Conservation (phyloP, 2,888 invertebrate genomes). For the Epicampocera succincta region DNA sequence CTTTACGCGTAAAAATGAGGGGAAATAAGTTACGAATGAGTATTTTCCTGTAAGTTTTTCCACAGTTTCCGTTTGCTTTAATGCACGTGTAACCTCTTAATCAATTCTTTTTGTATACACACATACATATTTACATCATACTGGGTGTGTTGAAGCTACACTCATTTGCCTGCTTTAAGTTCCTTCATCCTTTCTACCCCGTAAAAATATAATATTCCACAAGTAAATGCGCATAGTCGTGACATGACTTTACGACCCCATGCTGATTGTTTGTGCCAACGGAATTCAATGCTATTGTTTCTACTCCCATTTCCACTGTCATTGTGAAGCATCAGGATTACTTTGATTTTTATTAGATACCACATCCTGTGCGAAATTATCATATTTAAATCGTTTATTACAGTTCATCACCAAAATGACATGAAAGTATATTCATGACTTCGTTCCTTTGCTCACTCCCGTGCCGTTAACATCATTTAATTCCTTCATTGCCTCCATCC, state of each 20-base stretch:
- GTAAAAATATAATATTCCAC: conserved; percentile 15
- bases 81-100: conserved; percentile 27
- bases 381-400: conserved; percentile 82
- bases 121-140: conserved; percentile 5
- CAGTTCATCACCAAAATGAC: conserved; percentile 76
- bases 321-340: conserved; percentile 76
- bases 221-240: conserved; percentile 66
- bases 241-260: conserved; percentile 71
- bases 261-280: conserved; percentile 70
- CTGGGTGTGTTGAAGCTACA: conserved; percentile 63
- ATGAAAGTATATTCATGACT: conserved; percentile 19
- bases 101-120: not conserved
- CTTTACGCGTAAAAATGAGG: conserved; percentile 65
- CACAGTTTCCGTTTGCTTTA: conserved; percentile 36
- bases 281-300: conserved; percentile 62
- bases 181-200: conserved; percentile 9
- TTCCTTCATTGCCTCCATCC: conserved; percentile 15
- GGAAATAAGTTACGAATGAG: conserved; percentile 80
- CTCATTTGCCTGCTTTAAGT: conserved; percentile 38
- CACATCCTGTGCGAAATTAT: conserved; percentile 82
- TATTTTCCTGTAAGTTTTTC: conserved; percentile 75
- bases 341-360: conserved; percentile 82
- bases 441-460: conserved; percentile 25
- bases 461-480: conserved; percentile 34
- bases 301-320: conserved; percentile 25